Conservation (phyloP, 2,113 vertebrate species). For the Brachionichthys hirsutus region DNA sequence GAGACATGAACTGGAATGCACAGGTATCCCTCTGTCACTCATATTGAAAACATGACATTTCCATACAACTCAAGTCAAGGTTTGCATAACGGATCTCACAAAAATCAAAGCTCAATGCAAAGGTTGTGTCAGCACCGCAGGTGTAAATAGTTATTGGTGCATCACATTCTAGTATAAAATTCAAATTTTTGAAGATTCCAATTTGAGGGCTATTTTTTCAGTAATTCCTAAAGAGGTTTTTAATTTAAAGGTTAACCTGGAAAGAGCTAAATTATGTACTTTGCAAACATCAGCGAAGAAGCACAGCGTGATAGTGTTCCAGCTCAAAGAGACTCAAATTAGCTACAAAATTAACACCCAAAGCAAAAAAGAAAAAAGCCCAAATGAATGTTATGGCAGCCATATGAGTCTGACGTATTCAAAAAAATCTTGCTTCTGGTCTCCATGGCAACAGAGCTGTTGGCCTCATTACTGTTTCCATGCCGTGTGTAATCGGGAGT, state of each 20-base stretch:
- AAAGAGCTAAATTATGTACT: conserved; percentile 4
- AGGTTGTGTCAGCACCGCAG: conserved; percentile 46
- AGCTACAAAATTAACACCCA: conserved; percentile 46
- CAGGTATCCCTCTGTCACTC: conserved; percentile 19
- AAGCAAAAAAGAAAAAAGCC: conserved; percentile 27
- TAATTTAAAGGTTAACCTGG: conserved; percentile 27
- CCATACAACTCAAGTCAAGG: conserved; percentile 51
- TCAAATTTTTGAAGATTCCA: conserved; percentile 28
- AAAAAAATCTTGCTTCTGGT: conserved; percentile 53
- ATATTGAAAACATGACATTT: conserved; percentile 46
- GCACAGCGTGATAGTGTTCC: conserved; percentile 11
- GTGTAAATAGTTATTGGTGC: conserved; percentile 39
- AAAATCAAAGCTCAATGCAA: conserved; percentile 42
- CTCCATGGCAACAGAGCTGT: conserved; percentile 69
- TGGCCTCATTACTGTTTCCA: conserved; percentile 70
- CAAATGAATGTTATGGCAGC: conserved; percentile 44
- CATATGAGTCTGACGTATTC: conserved; percentile 53
- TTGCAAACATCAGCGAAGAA: conserved; percentile 6
- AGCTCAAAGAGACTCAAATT: conserved; percentile 36
- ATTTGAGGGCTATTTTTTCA: conserved; percentile 18
- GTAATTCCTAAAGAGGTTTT: conserved; percentile 13
- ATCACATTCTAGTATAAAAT: conserved; percentile 28
- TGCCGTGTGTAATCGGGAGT: conserved; percentile 64
- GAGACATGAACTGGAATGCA: conserved; percentile 18
- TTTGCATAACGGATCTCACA: conserved; percentile 58